Evolutionary conservation across 2,113 vertebrate genomes (phyloP).

Genomic region (Scytalopus superciliaris): DNA sequence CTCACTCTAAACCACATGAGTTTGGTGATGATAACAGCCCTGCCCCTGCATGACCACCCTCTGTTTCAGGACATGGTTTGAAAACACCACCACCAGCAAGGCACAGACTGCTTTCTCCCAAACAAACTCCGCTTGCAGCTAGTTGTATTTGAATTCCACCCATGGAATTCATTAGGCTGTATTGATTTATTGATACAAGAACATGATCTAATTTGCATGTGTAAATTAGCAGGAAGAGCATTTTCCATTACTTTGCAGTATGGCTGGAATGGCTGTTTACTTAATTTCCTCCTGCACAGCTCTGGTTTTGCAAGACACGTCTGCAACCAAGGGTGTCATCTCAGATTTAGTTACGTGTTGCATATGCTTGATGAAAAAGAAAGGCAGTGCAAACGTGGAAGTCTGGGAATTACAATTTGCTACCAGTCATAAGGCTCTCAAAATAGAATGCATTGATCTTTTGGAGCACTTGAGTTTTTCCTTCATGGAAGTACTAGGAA

Average conservation of each 20-base stretch:
- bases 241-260: slow-evolving; percentile 39
- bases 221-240: slow-evolving; percentile 56
- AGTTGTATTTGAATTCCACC: slow-evolving; percentile 21
- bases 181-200: slow-evolving; percentile 59
- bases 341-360: slow-evolving; percentile 13
- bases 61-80: background rate
- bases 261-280: slow-evolving; percentile 2
- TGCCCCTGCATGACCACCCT: background rate
- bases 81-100: background rate
- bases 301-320: background rate
- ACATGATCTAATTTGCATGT: slow-evolving; percentile 49
- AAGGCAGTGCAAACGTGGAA: background rate
- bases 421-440: background rate
- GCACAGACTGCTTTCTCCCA: background rate
- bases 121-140: background rate
- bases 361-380: background rate
- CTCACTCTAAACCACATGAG: too few species aligned
- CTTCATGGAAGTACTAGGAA: background rate
- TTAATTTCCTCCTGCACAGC: slow-evolving; percentile 15
- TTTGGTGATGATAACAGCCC: background rate
- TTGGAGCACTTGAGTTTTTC: background rate
- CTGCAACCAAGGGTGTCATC: background rate
- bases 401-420: background rate
- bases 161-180: slow-evolving; percentile 39
- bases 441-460: accelerated